Percentiles rank a stretch among this genome's conserved stretches.
Evolutionary conservation across 1,140 invertebrate genomes (phyloP).

Genomic region (Apis dorsata): DNA sequence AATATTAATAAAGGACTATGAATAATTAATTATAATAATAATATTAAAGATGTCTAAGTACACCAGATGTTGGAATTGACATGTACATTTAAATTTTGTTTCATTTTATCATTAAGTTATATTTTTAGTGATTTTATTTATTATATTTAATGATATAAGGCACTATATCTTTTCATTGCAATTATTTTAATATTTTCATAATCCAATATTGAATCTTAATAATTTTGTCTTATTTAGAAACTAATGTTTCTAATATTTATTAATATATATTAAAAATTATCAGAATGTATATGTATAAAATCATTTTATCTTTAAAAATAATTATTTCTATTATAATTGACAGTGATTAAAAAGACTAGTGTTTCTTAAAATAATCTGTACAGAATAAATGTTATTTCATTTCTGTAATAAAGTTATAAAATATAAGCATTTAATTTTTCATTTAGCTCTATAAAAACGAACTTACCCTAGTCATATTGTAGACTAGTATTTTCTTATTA

Average conservation of each 20-base stretch:
- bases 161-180: slow-evolving; percentile 59
- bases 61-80: slow-evolving; percentile 48
- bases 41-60: slow-evolving; percentile 62
- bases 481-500: slow-evolving; percentile 56
- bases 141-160: slow-evolving; percentile 46
- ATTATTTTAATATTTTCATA: slow-evolving; percentile 52
- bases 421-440: slow-evolving; percentile 28
- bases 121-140: not conserved
- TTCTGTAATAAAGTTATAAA: slow-evolving; percentile 25
- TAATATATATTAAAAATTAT: slow-evolving; percentile 20
- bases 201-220: slow-evolving; percentile 20
- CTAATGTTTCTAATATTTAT: slow-evolving; percentile 8
- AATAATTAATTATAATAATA: slow-evolving; percentile 21
- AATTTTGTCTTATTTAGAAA: slow-evolving; percentile 5
- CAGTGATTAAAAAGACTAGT: slow-evolving; percentile 54
- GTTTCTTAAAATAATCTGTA: slow-evolving; percentile 46
- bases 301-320: slow-evolving; percentile 39
- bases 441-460: slow-evolving; percentile 26
- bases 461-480: slow-evolving; percentile 39
- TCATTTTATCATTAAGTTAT: slow-evolving; percentile 55
- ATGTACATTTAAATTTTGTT: slow-evolving; percentile 35
- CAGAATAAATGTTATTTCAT: slow-evolving; percentile 31
- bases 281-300: slow-evolving; percentile 19
- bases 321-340: slow-evolving; percentile 35
- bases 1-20: slow-evolving; percentile 20